These are phyloP conservation scores for Asteroscopus sphinx DNA, from an alignment of 2,888 invertebrate genomes.

Conservation along the genomic window DNA sequence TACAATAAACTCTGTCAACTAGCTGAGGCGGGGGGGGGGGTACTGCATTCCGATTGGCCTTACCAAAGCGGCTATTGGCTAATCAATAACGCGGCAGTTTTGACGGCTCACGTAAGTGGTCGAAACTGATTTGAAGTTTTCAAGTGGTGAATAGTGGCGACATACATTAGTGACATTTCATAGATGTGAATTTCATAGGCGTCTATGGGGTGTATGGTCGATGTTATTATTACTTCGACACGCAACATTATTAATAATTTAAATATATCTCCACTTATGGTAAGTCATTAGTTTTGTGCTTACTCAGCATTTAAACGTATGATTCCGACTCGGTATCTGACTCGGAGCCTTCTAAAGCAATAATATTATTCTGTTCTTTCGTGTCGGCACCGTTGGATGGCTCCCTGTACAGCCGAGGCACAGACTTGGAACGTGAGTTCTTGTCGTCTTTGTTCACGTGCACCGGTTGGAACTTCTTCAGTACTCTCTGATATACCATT, in stretches of 20 bases:
- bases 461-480: slow-evolving; percentile 91
- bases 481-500: slow-evolving; percentile 84
- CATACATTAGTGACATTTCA: too few relatives aligned
- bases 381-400: slow-evolving; percentile 79
- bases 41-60: too few relatives aligned
- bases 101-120: too few relatives aligned
- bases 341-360: slow-evolving; percentile 84
- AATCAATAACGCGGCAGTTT: too few relatives aligned
- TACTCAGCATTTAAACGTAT: slow-evolving; percentile 75
- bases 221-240: slow-evolving; percentile 56
- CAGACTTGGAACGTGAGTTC: slow-evolving; percentile 82
- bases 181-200: too few relatives aligned
- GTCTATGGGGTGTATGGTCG: too few relatives aligned
- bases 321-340: slow-evolving; percentile 88
- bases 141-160: too few relatives aligned
- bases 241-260: slow-evolving; percentile 48
- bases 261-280: slow-evolving; percentile 42
- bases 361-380: slow-evolving; percentile 73
- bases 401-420: slow-evolving; percentile 83
- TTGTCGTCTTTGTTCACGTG: slow-evolving; percentile 91
- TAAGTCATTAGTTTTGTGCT: slow-evolving; percentile 53
- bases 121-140: too few relatives aligned
- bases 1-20: too few relatives aligned
- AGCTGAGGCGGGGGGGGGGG: too few relatives aligned
- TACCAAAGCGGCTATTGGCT: too few relatives aligned